These are phyloP conservation scores for Platichthys stellatus DNA, from an alignment of 2,113 vertebrate genomes.

Conservation along the genomic window DNA sequence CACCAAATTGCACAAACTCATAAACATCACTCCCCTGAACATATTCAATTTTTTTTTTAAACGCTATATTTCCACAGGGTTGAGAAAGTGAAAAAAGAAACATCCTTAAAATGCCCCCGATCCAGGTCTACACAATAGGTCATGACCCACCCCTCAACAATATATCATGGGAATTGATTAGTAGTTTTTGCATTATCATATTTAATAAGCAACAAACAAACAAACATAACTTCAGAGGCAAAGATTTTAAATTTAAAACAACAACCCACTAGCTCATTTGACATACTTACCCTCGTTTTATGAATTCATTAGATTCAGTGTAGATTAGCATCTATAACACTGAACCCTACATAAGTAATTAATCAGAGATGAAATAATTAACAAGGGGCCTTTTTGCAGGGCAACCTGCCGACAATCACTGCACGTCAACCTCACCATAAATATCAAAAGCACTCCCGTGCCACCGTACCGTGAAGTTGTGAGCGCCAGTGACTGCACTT, in stretches of 20 bases:
- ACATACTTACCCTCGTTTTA: conserved; percentile 1
- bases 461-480: conserved; percentile 86
- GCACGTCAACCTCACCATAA: conserved; percentile 43
- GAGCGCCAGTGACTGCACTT: conserved; percentile 82
- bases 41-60: not conserved
- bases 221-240: too few species aligned
- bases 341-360: not conserved
- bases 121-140: too few species aligned
- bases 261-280: not conserved
- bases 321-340: not conserved
- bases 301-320: not conserved
- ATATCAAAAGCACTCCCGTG: conserved; percentile 45
- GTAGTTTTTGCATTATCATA: not conserved
- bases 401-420: conserved; percentile 5
- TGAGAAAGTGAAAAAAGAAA: too few species aligned
- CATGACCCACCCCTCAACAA: not conserved
- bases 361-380: not conserved
- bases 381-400: conserved; percentile 25
- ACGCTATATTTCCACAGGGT: too few species aligned
- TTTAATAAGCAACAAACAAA: too few species aligned
- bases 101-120: too few species aligned
- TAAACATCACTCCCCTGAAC: not conserved
- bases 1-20: too few species aligned
- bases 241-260: not conserved
- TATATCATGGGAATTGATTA: not conserved